Percentiles rank a stretch among this genome's conserved stretches.
These are phyloP conservation scores for Pollenia griseotomentosa DNA, from an alignment of 2,888 invertebrate genomes.

Conservation along the genomic window DNA sequence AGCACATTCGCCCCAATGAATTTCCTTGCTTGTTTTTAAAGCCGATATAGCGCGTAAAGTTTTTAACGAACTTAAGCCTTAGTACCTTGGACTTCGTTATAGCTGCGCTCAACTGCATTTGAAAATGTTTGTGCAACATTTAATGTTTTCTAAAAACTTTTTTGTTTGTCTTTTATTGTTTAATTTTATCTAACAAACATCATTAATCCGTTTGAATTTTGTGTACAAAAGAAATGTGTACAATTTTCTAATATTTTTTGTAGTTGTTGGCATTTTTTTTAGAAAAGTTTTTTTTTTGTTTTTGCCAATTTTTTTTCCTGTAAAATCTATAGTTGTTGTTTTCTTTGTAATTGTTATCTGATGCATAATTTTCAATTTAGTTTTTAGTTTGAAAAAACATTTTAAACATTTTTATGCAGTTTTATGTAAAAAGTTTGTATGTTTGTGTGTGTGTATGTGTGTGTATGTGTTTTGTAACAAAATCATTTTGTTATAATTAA, in stretches of 20 bases:
- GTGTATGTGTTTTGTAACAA: conserved; percentile 23
- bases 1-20: too few species aligned
- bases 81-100: too few species aligned
- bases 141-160: background rate
- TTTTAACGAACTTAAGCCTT: too few species aligned
- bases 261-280: conserved; percentile 9
- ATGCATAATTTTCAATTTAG: conserved; percentile 68
- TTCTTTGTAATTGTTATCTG: conserved; percentile 68
- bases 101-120: too few species aligned
- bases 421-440: conserved; percentile 6
- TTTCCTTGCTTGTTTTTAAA: too few species aligned
- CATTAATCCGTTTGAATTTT: conserved; percentile 29
- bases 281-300: background rate
- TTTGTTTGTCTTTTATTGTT: background rate
- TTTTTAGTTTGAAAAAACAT: conserved; percentile 49
- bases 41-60: too few species aligned
- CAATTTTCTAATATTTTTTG: background rate
- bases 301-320: background rate
- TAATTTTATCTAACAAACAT: conserved; percentile 15
- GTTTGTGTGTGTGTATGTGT: background rate
- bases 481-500: conserved; percentile 70
- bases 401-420: background rate
- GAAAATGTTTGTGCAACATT: too few species aligned
- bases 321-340: conserved; percentile 23
- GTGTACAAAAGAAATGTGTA: background rate